Base-by-base conservation (phyloP, 2,113 vertebrate genomes). In the Lagopus leucura region DNA sequence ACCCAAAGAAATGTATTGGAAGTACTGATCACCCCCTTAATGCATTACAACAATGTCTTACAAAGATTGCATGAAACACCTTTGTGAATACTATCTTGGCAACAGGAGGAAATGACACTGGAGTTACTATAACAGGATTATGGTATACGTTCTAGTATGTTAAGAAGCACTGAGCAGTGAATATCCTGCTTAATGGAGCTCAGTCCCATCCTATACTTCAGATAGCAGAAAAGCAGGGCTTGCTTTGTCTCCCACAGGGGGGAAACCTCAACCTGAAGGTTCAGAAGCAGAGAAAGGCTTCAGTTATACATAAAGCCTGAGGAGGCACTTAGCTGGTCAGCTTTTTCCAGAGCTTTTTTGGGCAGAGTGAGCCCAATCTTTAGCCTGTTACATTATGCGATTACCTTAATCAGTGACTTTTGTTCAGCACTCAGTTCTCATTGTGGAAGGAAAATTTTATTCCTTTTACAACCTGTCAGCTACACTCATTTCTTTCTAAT, bases 181-280 rank as follows among this genome's bases (percentile, higher is more conserved):
- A 0, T 40, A n/a, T 11, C 75, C 30, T 0, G 0, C 5, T 2
- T 48, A 13, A 7, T 21, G 52, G 14, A 10, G 17, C 43, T 79
- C 13, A 30, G 17, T n/a, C 28, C 43, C 77, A 8, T 45, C 73
- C 24, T 48, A 0, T 83, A 32, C 74, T 81, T 75, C 27, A 71
- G 70, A 5, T 0, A 34, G 16, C 28, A 42, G 57, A 28, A 43
- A 74, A 55, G 18, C 12, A 24, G 74, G 47, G 17, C 58, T 87
- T 89, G 7, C 65, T 74, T 74, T 66, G 27, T 40, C 64, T 25
- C 32, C 38, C 11, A 24, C 34, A 67, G 54, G 34, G 72, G 72
- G 18, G 42, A 94, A 88, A 50, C 5, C 48, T 79, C 19, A 16
- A 0, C n/a, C 27, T 63, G 38, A 43, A 43, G 24, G 24, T 36